phyloP scores from a whole-genome alignment of 2,113 vertebrate genomes.

The Microcebus lehilahytsara region DNA sequence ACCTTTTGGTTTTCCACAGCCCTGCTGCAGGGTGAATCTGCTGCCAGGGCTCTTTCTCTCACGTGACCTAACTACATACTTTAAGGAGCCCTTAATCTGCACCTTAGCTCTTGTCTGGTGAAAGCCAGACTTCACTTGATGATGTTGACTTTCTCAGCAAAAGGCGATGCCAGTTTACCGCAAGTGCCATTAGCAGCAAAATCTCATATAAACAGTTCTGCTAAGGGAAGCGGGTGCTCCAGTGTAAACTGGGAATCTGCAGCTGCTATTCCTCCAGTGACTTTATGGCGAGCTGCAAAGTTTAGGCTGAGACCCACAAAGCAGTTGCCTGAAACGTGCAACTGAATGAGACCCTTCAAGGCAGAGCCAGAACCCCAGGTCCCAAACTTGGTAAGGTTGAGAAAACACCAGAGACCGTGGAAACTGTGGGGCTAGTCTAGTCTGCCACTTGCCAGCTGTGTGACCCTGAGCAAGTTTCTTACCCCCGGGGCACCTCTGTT shows the following conservation, averaged over 20 bases:
- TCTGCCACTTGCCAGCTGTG: neutral
- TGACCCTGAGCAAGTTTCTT: neutral
- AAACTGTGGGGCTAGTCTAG: rapidly evolving
- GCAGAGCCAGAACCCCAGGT: neutral
- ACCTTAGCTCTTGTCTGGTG: constrained; percentile 85
- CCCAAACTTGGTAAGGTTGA: rapidly evolving
- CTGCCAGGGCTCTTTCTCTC: constrained; percentile 73
- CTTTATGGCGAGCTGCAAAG: neutral
- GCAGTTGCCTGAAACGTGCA: neutral
- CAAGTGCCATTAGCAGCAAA: constrained; percentile 70
- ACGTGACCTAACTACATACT: constrained; percentile 80
- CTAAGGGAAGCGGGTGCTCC: constrained; percentile 75
- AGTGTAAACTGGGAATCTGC: constrained; percentile 71
- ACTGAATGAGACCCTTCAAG: neutral
- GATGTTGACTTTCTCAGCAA: constrained; percentile 86
- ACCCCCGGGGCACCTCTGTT: neutral
- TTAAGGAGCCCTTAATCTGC: constrained; percentile 86
- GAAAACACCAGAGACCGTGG: neutral
- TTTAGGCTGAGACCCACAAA: neutral
- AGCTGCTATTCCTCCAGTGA: constrained; percentile 76
- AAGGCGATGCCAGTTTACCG: constrained; percentile 80
- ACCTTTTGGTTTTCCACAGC: constrained; percentile 47
- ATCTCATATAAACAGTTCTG: constrained; percentile 80
- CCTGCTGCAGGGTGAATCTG: constrained; percentile 66
- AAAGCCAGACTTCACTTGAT: constrained; percentile 85